These are phyloP conservation scores for Caenorhabditis tropicalis DNA, from an alignment of 1,140 invertebrate species.

Conservation along the genomic window DNA sequence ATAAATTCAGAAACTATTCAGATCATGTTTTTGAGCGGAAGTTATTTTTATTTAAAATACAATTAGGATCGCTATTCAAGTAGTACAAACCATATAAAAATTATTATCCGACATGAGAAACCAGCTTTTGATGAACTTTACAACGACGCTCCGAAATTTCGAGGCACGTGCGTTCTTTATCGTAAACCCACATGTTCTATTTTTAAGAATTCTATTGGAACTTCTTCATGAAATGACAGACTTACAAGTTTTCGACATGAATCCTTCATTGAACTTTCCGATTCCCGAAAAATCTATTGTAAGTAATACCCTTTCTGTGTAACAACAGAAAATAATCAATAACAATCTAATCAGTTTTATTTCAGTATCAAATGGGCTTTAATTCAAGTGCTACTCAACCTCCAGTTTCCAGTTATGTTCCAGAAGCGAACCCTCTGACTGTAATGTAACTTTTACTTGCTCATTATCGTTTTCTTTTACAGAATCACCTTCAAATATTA, in stretches of 20 bases:
- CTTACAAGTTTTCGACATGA: slow-evolving; percentile 15
- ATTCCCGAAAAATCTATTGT: neutral
- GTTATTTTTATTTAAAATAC: no score
- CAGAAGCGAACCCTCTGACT: neutral
- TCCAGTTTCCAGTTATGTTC: neutral
- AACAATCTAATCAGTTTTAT: neutral
- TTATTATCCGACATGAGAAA: no score
- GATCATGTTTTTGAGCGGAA: no score
- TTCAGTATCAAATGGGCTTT: slow-evolving; percentile 30
- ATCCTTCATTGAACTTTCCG: neutral
- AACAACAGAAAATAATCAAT: no score
- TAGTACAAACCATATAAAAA: no score
- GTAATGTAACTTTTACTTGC: neutral
- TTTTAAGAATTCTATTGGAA: neutral
- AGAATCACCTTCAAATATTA: slow-evolving; percentile 22
- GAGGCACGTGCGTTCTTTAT: neutral
- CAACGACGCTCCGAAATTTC: neutral
- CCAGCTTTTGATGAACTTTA: no score
- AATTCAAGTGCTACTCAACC: slow-evolving; percentile 2
- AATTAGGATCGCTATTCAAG: no score
- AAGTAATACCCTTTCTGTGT: neutral
- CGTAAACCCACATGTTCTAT: neutral
- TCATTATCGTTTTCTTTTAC: neutral
- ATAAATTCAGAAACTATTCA: no score
- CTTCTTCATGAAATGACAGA: neutral